Evolutionary conservation across 2,797 vertebrate genomes (phyloP).

Genomic region (Centroberyx gerrardi): DNA sequence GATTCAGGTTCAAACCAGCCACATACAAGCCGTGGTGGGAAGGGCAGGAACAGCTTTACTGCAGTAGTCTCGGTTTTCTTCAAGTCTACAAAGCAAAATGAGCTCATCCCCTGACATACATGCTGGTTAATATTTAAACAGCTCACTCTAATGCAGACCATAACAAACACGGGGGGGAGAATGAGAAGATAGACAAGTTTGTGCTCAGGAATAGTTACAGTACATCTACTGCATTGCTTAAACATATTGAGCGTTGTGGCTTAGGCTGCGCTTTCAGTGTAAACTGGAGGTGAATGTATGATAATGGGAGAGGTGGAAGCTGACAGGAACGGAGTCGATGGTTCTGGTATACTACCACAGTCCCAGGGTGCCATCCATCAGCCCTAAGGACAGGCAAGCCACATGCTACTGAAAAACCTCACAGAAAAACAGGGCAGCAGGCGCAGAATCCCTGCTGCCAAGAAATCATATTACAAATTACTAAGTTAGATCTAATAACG

Average conservation of each 20-base stretch:
- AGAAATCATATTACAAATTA: not conserved
- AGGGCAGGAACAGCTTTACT: constrained; percentile 43
- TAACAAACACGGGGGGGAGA: constrained; percentile 48
- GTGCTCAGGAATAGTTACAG: not conserved
- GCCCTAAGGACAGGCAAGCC: constrained; percentile 35
- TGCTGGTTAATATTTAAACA: constrained; percentile 80
- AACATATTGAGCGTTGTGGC: constrained; percentile 34
- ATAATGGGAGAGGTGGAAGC: constrained; percentile 37
- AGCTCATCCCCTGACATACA: constrained; percentile 63
- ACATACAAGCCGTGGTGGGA: constrained; percentile 19
- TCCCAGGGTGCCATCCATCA: constrained; percentile 58
- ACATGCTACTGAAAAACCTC: constrained; percentile 44
- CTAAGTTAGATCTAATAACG: constrained; percentile 2
- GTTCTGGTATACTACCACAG: constrained; percentile 39
- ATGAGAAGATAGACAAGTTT: constrained; percentile 20
- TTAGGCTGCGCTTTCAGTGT: constrained; percentile 1
- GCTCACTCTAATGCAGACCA: constrained; percentile 44
- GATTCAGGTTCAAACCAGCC: constrained; percentile 27
- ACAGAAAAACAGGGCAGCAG: constrained; percentile 34
- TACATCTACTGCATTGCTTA: constrained; percentile 28
- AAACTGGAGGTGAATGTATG: constrained; percentile 52
- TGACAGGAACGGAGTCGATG: constrained; percentile 46
- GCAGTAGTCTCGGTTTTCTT: constrained; percentile 72
- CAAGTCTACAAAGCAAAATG: constrained; percentile 58
- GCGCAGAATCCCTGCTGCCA: constrained; percentile 32